phyloP scores from a whole-genome alignment of 2,797 vertebrate species.

The Sylvilagus floridanus region DNA sequence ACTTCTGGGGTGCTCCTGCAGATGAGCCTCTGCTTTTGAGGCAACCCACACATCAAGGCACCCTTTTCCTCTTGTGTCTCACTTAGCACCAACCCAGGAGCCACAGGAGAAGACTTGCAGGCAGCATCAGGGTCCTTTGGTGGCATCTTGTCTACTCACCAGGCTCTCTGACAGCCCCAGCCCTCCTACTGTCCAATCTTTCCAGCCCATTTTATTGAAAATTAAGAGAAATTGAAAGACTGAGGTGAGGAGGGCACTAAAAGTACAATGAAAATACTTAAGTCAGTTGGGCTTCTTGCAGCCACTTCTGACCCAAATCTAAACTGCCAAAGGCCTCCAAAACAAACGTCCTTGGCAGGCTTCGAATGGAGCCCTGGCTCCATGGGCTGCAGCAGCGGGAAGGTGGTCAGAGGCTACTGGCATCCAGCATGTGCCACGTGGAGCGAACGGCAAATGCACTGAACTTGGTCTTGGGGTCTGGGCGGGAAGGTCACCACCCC shows the following conservation, averaged over 20 bases:
- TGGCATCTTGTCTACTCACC: neutral
- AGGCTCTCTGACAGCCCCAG: neutral
- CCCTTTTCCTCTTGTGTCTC: neutral
- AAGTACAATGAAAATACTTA: constrained; percentile 58
- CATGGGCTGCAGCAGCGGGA: neutral
- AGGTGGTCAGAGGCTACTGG: constrained; percentile 50
- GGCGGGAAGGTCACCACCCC: constrained; percentile 48
- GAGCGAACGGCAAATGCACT: constrained; percentile 44
- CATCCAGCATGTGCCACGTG: constrained; percentile 63
- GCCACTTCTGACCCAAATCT: constrained; percentile 74
- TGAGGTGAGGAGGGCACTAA: neutral
- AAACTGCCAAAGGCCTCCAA: constrained; percentile 69
- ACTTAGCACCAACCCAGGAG: neutral
- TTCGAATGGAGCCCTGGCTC: neutral
- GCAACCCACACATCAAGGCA: neutral
- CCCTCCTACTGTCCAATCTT: neutral
- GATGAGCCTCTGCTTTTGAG: neutral
- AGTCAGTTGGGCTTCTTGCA: constrained; percentile 57
- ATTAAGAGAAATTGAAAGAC: constrained; percentile 38
- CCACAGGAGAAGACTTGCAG: neutral
- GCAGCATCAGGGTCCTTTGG: neutral
- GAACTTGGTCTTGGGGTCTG: constrained; percentile 53
- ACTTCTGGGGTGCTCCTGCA: neutral
- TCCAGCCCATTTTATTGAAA: constrained; percentile 2
- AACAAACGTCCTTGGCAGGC: constrained; percentile 66